Conservation (phyloP, 2,888 invertebrate species). For the Cephus nigrinus region DNA sequence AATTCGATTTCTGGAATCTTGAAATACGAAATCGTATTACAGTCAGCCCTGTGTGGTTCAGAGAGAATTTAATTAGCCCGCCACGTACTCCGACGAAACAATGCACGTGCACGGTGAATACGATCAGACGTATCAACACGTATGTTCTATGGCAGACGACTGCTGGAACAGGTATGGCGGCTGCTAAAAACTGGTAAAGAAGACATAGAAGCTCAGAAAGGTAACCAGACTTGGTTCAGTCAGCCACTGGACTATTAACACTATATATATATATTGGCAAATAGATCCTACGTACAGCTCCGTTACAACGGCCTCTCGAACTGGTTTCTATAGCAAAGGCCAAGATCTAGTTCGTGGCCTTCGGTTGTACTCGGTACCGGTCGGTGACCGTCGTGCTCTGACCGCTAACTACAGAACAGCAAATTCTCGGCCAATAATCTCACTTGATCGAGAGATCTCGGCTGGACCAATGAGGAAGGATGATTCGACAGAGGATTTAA, state of each 20-base stretch:
- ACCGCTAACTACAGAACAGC: not conserved
- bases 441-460: not conserved
- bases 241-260: not conserved
- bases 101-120: not conserved
- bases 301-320: slow-evolving; percentile 40
- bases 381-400: not conserved
- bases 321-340: slow-evolving; percentile 49
- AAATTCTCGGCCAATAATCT: not conserved
- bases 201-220: not conserved
- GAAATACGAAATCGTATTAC: not conserved
- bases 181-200: not conserved
- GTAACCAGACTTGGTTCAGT: not conserved
- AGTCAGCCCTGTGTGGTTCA: not conserved
- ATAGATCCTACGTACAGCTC: not conserved
- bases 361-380: slow-evolving; percentile 21
- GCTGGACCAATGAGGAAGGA: not conserved
- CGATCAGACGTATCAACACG: not conserved
- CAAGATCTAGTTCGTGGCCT: slow-evolving; percentile 58
- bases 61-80: not conserved
- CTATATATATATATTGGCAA: not conserved
- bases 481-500: not conserved
- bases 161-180: not conserved
- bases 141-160: not conserved
- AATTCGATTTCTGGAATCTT: not conserved
- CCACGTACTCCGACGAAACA: not conserved